phyloP scores from a whole-genome alignment of 2,888 invertebrate genomes.

The Lasius platythorax region DNA sequence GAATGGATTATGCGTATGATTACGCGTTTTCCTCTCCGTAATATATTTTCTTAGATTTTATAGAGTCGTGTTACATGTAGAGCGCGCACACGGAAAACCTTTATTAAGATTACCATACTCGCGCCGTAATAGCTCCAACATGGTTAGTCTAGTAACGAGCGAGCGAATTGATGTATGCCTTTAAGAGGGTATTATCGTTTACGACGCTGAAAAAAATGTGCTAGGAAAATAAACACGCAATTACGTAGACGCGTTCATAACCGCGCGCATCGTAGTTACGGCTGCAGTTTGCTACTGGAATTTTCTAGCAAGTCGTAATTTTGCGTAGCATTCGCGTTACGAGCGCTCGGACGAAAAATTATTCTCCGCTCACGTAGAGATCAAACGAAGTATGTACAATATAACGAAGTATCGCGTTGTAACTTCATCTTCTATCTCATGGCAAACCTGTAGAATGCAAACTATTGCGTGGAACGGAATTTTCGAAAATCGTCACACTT shows the following conservation, averaged over 20 bases:
- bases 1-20: neutral
- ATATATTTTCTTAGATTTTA: slow-evolving; percentile 8
- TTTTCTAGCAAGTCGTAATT: slow-evolving; percentile 20
- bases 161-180: slow-evolving; percentile 40
- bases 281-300: neutral
- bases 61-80: neutral
- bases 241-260: slow-evolving; percentile 41
- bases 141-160: slow-evolving; percentile 28
- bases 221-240: slow-evolving; percentile 42
- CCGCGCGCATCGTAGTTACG: slow-evolving; percentile 26
- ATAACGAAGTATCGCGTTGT: neutral
- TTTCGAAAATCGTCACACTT: neutral
- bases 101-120: slow-evolving; percentile 20
- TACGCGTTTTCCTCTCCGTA: neutral
- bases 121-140: slow-evolving; percentile 27
- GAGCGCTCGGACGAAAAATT: neutral
- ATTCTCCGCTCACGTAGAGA: neutral
- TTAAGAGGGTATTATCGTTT: slow-evolving; percentile 30
- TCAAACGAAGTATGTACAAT: neutral
- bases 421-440: neutral
- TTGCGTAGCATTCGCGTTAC: neutral
- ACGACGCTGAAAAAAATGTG: slow-evolving; percentile 31
- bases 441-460: neutral
- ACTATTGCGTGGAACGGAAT: neutral
- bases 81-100: neutral